Base-by-base conservation (phyloP, 2,888 invertebrate species). In the Sicus ferrugineus region DNA sequence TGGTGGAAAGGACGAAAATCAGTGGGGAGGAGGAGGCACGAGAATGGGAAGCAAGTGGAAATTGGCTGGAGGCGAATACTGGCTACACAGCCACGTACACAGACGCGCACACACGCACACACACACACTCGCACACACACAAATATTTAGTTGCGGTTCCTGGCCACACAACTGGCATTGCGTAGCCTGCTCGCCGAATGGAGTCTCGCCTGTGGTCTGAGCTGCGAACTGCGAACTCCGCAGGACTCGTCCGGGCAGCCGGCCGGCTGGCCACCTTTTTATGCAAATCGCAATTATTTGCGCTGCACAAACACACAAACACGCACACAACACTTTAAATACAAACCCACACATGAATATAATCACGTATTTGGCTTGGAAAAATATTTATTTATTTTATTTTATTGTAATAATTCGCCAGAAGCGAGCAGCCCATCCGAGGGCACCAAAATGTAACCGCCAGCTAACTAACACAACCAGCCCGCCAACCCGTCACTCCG, bases 371-470 rank as follows among this genome's bases (percentile, higher is more conserved):
- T 59, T 67, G 59, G 14, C 3, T 19, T 21, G 5, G 19, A 67
- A 67, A 67, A 67, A 67, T 59, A 67, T 59, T 59, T 59, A 38
- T 21, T 34, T 61, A 21, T 48, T 54, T 48, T 58, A 14, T 28
- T 54, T 64, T 52, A 6, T 52, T 52, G 21, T 31, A 50, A 50
- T 34, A 28, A 76, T 75, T 73, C 28, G 28, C 70, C 71, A 38
- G 67, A 73, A 75, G 71, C 73, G 61, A 61, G 58, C 54, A 52
- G 65, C 72, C 72, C 73, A 73, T 72, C 69, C 59, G 14, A 54
- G 16, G 16, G 28, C 23, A 59, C 54, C 54, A 16, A 26, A 54
- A 52, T 52, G 23, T 4, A 52, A 54, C 23, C 54, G 26, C 7
- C 38, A 26, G 9, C 61, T 1, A 38, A 42, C 21, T 21, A n/a